Base-by-base conservation (phyloP, 2,888 invertebrate species). In the Cotesia congregata region DNA sequence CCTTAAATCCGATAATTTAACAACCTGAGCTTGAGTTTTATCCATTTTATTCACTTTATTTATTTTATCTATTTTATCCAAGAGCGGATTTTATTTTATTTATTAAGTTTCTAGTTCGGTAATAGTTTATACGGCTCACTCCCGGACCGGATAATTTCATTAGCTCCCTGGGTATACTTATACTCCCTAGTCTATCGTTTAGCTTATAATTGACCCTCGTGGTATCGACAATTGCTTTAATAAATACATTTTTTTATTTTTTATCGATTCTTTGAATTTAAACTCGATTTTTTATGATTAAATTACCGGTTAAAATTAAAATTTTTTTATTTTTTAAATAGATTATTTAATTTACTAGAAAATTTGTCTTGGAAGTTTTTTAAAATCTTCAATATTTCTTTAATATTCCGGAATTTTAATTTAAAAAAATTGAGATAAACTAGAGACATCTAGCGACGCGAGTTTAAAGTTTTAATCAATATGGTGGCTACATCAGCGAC, bases 131-230 rank as follows among this genome's bases (percentile, higher is more conserved):
- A 30, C 2, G 30, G 30, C 30, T 30, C 30, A 30, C 30, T 30
- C 30, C 30, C 30, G 30, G 84, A 87, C 85, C 86, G 86, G 88
- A 88, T 88, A 88, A 87, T 88, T 88, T 87, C 86, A 88, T 88
- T 87, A 87, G 87, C 83, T 70, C 73, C 41, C 65, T 64, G 20
- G 64, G 64, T 60, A 74, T 76, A 50, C 7, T 50, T 50, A 12
- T 30, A 12, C 74, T 78, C 75, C 77, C 64, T 38, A 50, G 39
- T 30, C 17, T 30, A 5, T 70, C 39, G 30, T 67, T 68, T 6
- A 74, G 61, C 59, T 38, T 17, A 65, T 67, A n/a, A 61, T 40
- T 38, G 70, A 40, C 64, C 41, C 41, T 61, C 50, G 50, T 64
- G 67, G 30, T 7, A 41, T 6, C 65, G 40, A 65, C 20, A 72